These are phyloP conservation scores for Platynereis dumerilii DNA, from an alignment of 2,888 invertebrate species.

Conservation along the genomic window DNA sequence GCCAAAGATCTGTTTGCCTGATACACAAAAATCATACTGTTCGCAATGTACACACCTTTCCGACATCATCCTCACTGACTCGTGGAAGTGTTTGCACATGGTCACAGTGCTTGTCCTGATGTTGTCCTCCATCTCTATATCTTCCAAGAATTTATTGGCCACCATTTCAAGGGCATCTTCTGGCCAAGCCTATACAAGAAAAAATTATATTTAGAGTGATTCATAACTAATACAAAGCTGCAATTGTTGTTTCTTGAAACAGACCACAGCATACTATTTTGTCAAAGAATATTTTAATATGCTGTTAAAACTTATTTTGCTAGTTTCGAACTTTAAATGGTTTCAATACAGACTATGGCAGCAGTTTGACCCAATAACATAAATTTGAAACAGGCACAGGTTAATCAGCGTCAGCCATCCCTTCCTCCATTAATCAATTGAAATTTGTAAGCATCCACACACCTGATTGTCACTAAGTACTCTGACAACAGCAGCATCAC, in stretches of 20 bases:
- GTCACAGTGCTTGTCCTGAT: conserved; percentile 36
- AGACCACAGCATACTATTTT: not conserved
- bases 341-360: too few relatives aligned
- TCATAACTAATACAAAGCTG: not conserved
- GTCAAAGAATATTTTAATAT: not conserved
- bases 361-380: too few relatives aligned
- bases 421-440: too few relatives aligned
- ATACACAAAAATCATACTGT: too few relatives aligned
- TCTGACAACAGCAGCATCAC: too few relatives aligned
- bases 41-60: conserved; percentile 55
- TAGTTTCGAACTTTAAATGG: too few relatives aligned
- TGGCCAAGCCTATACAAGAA: conserved; percentile 66
- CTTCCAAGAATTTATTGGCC: conserved; percentile 64
- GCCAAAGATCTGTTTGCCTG: too few relatives aligned
- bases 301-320: too few relatives aligned
- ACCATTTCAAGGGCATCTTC: conserved; percentile 65
- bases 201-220: not conserved
- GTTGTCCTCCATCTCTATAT: conserved; percentile 54
- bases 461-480: too few relatives aligned
- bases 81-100: conserved; percentile 64
- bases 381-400: too few relatives aligned
- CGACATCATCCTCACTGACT: conserved; percentile 58
- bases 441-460: too few relatives aligned
- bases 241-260: not conserved
- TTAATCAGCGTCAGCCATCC: too few relatives aligned